A percentile compares a stretch with the other conserved stretches of the same genome.
Conservation (phyloP, 2,797 vertebrate species). For the Anniella stebbinsi region DNA sequence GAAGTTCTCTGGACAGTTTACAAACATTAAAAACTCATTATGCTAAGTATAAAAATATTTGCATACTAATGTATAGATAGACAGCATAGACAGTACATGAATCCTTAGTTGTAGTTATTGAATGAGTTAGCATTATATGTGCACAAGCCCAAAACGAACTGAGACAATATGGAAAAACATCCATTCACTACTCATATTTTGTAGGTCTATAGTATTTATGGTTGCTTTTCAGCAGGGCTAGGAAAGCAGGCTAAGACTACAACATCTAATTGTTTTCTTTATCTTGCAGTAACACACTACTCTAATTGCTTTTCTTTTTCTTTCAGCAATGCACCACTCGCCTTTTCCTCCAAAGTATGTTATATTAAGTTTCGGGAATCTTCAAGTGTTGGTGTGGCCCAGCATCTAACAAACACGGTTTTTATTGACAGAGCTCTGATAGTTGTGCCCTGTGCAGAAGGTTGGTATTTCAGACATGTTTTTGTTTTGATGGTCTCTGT, state of each 20-base stretch:
- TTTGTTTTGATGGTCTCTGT: constrained; percentile 66
- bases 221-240: not conserved
- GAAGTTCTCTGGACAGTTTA: too few relatives aligned
- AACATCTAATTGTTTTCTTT: constrained; percentile 68
- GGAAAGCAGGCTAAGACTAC: not conserved
- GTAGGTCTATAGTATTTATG: not conserved
- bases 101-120: not conserved
- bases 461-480: constrained; percentile 86
- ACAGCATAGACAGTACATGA: too few relatives aligned
- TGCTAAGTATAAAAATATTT: too few relatives aligned
- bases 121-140: not conserved
- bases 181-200: not conserved
- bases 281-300: constrained; percentile 91
- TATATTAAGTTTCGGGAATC: constrained; percentile 98
- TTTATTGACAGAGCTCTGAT: constrained; percentile 99
- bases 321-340: constrained; percentile 93
- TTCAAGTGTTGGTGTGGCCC: constrained; percentile 98
- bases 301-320: constrained; percentile 76
- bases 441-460: constrained; percentile 98
- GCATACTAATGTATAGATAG: too few relatives aligned
- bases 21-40: too few relatives aligned
- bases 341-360: constrained; percentile 99
- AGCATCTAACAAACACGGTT: constrained; percentile 99
- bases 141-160: not conserved
- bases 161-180: not conserved